Conservation (phyloP, 2,797 vertebrate genomes). For the Pteronotus mesoamericanus region DNA sequence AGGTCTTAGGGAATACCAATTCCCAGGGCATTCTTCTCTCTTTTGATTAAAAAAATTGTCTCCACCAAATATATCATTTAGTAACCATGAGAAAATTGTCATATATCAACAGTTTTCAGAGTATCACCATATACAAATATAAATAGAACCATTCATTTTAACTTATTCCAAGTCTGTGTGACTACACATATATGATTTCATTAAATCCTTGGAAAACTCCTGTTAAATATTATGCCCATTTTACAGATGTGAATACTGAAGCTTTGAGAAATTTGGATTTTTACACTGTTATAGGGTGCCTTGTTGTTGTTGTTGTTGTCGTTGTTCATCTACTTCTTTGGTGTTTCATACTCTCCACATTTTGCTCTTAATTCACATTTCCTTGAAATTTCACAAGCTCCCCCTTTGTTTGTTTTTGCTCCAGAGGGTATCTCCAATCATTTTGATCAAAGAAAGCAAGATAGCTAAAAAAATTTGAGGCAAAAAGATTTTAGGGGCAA, state of each 20-base stretch:
- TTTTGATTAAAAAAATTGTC: neutral
- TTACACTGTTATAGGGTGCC: neutral
- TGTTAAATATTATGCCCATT: neutral
- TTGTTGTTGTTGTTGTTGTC: no score
- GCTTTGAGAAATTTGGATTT: neutral
- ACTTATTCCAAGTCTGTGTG: neutral
- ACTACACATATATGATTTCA: neutral
- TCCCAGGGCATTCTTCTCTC: neutral
- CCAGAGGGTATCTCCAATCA: neutral
- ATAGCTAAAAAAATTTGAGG: neutral
- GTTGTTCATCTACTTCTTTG: neutral
- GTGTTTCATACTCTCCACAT: neutral
- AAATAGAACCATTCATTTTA: neutral
- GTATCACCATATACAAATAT: neutral
- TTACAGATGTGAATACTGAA: neutral
- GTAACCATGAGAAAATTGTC: neutral
- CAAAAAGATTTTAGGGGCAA: neutral
- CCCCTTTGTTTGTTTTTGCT: neutral
- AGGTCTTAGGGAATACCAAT: neutral
- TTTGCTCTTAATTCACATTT: neutral
- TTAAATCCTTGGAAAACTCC: neutral
- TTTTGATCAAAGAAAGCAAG: slow-evolving; percentile 11
- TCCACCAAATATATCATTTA: neutral
- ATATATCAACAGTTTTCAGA: neutral
- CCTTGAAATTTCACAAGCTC: neutral